phyloP scores from a whole-genome alignment of 1,140 invertebrate species.

The Marisa cornuarietis region DNA sequence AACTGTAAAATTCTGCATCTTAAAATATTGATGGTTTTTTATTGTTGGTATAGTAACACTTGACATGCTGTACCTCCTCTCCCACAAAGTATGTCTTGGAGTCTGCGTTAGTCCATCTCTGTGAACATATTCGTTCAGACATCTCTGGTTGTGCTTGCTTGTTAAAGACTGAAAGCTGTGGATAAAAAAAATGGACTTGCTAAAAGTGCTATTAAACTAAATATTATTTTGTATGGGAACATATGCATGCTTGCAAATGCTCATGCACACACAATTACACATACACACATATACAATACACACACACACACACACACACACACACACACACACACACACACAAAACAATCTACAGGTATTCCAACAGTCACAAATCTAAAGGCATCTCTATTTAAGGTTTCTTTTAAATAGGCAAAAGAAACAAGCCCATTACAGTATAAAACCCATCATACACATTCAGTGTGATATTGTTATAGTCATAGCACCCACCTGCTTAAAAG shows the following conservation, averaged over 20 bases:
- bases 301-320: background rate
- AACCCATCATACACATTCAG: too few relatives aligned
- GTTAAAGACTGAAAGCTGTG: slow-evolving; percentile 33
- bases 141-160: slow-evolving; percentile 52
- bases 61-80: slow-evolving; percentile 61
- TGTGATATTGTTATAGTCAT: background rate
- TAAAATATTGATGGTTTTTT: too few relatives aligned
- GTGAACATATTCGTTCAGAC: slow-evolving; percentile 53
- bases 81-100: slow-evolving; percentile 64
- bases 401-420: too few relatives aligned
- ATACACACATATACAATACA: too few relatives aligned
- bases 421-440: too few relatives aligned
- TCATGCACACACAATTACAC: too few relatives aligned
- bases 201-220: background rate
- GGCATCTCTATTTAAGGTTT: too few relatives aligned
- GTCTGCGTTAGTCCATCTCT: slow-evolving; percentile 61
- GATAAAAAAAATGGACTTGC: slow-evolving; percentile 1
- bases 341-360: background rate
- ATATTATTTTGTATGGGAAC: background rate
- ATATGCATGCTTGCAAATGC: background rate
- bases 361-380: background rate
- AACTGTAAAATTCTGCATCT: too few relatives aligned
- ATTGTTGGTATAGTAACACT: too few relatives aligned
- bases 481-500: slow-evolving; percentile 48
- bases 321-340: background rate